Evolutionary conservation across 2,797 vertebrate species (phyloP).

Genomic region (Phyllotis vaccarum): DNA sequence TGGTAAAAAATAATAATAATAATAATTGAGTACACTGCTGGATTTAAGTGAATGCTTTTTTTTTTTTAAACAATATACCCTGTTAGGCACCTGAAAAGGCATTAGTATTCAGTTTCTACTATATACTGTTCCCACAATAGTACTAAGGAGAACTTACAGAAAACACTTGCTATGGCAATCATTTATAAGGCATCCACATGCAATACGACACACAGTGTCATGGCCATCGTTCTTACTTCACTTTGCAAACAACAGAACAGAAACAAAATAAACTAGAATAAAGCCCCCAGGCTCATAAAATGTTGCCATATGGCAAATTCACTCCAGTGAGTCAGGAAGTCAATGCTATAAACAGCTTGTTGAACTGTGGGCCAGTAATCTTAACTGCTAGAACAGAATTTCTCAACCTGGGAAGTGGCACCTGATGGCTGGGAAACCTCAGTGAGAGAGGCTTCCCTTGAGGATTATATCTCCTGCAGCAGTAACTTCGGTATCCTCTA

Average conservation of each 20-base stretch:
- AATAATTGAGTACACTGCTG: not conserved
- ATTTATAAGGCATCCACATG: not conserved
- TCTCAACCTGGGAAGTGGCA: not conserved
- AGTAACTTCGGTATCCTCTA: not conserved
- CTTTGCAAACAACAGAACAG: not conserved
- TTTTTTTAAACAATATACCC: not conserved
- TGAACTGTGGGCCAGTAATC: not conserved
- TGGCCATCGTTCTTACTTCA: not conserved
- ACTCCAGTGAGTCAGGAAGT: not conserved
- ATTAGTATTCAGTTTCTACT: not conserved
- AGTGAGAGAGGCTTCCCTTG: too few relatives aligned
- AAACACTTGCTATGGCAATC: not conserved
- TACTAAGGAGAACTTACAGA: not conserved
- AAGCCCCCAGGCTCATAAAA: not conserved
- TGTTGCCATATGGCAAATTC: not conserved
- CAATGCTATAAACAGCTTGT: not conserved
- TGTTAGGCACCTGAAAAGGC: not conserved
- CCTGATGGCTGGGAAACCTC: not conserved
- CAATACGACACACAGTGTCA: not conserved
- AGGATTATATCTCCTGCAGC: rapidly evolving
- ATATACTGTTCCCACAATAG: not conserved
- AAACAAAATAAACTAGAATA: not conserved
- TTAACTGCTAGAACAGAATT: not conserved
- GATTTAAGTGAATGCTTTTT: not conserved
- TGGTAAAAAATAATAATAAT: not conserved